Evolutionary conservation across 92 coral and sea anemone genomes (phyloP).

Genomic region (Diadumene lineata): DNA sequence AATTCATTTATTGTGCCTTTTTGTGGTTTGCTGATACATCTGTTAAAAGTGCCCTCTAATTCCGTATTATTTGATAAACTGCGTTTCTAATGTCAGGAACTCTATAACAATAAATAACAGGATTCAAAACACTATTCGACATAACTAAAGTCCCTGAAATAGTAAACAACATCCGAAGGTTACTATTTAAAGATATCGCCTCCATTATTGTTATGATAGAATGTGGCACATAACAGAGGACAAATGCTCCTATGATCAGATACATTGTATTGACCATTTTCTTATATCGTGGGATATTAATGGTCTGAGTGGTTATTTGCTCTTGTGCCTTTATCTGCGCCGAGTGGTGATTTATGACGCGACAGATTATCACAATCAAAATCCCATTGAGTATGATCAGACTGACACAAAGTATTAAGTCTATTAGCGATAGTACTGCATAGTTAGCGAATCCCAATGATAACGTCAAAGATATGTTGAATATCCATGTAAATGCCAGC

Average conservation of each 20-base stretch:
- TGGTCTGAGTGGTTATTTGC: not conserved
- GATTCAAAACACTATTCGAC: constrained; percentile 35
- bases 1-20: too few relatives aligned
- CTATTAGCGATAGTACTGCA: not conserved
- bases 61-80: constrained; percentile 5
- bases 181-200: not conserved
- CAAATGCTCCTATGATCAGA: constrained; percentile 39
- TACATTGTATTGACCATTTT: constrained; percentile 38
- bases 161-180: not conserved
- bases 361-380: not conserved
- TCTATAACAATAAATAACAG: constrained; percentile 66
- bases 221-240: constrained; percentile 36
- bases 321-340: not conserved
- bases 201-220: constrained; percentile 13
- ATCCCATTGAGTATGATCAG: constrained; percentile 9
- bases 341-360: constrained; percentile 14
- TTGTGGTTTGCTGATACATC: too few relatives aligned
- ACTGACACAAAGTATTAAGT: constrained; percentile 1
- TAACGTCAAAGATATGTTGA: not conserved
- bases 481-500: constrained; percentile 23
- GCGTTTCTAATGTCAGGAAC: constrained; percentile 48
- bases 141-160: constrained; percentile 12
- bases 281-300: constrained; percentile 19
- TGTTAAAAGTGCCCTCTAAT: too few relatives aligned
- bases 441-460: not conserved